Conservation (phyloP, 2,888 invertebrate species). For the Apotomis capreana region DNA sequence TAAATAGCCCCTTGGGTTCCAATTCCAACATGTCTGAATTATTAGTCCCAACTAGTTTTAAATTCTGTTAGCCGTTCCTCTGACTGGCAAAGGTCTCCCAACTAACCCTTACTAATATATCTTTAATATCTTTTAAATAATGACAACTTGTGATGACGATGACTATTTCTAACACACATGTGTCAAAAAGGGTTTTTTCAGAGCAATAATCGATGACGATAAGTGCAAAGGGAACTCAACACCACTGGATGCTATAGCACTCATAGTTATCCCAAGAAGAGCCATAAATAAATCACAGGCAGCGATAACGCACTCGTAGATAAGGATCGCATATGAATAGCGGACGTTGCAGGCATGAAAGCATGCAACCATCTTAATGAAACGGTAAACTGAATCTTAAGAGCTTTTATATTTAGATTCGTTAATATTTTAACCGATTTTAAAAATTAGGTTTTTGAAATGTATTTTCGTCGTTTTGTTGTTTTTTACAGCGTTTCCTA, state of each 20-base stretch:
- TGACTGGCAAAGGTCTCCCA: too few species aligned
- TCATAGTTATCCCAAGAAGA: conserved; percentile 63
- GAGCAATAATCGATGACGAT: conserved; percentile 8
- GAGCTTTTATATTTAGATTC: not conserved
- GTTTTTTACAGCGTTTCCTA: too few species aligned
- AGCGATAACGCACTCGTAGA: conserved; percentile 61
- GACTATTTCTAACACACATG: not conserved
- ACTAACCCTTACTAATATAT: too few species aligned
- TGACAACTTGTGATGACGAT: not conserved
- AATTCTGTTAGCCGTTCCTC: too few species aligned
- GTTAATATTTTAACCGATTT: not conserved
- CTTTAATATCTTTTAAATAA: too few species aligned
- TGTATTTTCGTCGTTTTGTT: too few species aligned
- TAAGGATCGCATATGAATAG: conserved; percentile 31
- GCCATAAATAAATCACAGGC: conserved; percentile 67
- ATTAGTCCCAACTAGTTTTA: not conserved
- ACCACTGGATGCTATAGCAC: conserved; percentile 46
- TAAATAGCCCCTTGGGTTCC: too few species aligned
- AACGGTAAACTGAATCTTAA: not conserved
- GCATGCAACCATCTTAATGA: conserved; percentile 13
- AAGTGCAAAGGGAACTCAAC: conserved; percentile 23
- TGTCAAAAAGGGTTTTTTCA: not conserved
- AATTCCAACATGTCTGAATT: too few species aligned
- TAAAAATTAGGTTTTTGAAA: too few species aligned
- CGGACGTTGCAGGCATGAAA: conserved; percentile 22